Percentiles rank a stretch among this genome's conserved stretches.
phyloP scores from a whole-genome alignment of 2,888 invertebrate genomes.

The Aplocera efformata region DNA sequence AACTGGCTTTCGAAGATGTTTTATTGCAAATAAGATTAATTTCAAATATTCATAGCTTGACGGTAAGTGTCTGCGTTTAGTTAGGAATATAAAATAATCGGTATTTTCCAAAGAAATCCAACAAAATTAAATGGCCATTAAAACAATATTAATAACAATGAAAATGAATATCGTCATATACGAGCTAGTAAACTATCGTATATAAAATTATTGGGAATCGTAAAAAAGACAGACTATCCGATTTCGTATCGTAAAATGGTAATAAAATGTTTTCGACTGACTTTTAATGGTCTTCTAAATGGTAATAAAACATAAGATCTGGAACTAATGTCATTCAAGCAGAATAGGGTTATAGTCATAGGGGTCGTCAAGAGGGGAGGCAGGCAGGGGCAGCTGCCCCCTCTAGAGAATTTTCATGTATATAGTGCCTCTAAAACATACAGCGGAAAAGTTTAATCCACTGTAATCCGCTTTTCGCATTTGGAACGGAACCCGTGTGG shows the following conservation, averaged over 20 bases:
- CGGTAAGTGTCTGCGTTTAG: constrained; percentile 13
- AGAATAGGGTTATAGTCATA: constrained; percentile 17
- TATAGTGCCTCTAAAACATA: too few species aligned
- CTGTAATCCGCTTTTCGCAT: too few species aligned
- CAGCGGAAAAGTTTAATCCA: too few species aligned
- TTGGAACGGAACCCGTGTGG: too few species aligned
- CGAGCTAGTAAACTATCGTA: constrained; percentile 37
- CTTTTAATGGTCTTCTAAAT: constrained; percentile 62
- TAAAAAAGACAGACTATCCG: constrained; percentile 66
- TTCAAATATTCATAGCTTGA: constrained; percentile 19
- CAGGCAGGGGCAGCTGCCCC: too few species aligned
- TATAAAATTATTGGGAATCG: constrained; percentile 53
- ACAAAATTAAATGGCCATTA: constrained; percentile 33
- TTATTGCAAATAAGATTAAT: background rate
- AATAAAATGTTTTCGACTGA: constrained; percentile 61
- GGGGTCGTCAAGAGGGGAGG: too few species aligned
- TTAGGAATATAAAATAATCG: constrained; percentile 15
- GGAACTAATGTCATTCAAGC: constrained; percentile 34
- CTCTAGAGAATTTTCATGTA: too few species aligned
- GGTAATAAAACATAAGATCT: constrained; percentile 47
- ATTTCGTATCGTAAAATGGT: constrained; percentile 69
- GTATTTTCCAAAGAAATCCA: constrained; percentile 9
- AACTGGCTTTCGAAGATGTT: too few species aligned
- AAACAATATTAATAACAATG: constrained; percentile 43
- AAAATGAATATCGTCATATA: constrained; percentile 56